Conservation (phyloP, 1,140 invertebrate species). For the Trigoniulus corallinus region DNA sequence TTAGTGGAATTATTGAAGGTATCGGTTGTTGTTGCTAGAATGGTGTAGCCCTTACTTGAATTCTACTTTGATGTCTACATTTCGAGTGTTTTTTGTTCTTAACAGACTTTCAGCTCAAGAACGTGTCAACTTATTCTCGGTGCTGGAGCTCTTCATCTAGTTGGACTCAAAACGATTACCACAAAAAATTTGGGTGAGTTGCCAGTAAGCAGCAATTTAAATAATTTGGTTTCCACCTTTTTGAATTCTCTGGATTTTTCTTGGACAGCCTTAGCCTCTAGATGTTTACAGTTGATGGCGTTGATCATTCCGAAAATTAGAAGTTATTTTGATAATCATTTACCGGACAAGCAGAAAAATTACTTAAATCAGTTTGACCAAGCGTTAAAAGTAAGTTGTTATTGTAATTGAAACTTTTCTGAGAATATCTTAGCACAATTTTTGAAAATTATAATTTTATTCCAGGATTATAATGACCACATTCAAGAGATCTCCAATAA, state of each 20-base stretch:
- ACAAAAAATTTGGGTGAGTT: conserved; percentile 59
- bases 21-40: no score
- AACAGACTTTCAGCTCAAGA: conserved; percentile 80
- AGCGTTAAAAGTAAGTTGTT: conserved; percentile 27
- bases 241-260: conserved; percentile 1
- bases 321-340: conserved; percentile 28
- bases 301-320: conserved; percentile 32
- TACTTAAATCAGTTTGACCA: conserved; percentile 36
- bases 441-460: conserved; percentile 21
- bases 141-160: conserved; percentile 82
- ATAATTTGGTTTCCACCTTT: not conserved
- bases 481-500: conserved; percentile 81
- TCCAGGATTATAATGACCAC: conserved; percentile 70
- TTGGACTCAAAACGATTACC: conserved; percentile 90
- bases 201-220: not conserved
- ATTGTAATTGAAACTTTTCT: conserved; percentile 13
- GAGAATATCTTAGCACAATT: not conserved
- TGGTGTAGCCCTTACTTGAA: no score
- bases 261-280: conserved; percentile 56
- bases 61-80: no score
- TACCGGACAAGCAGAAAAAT: conserved; percentile 25
- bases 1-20: conserved; percentile 63
- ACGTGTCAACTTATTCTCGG: conserved; percentile 88
- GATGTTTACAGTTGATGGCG: conserved; percentile 55
- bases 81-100: no score